These are phyloP conservation scores for Euphydryas editha DNA, from an alignment of 2,888 invertebrate species.

Conservation along the genomic window DNA sequence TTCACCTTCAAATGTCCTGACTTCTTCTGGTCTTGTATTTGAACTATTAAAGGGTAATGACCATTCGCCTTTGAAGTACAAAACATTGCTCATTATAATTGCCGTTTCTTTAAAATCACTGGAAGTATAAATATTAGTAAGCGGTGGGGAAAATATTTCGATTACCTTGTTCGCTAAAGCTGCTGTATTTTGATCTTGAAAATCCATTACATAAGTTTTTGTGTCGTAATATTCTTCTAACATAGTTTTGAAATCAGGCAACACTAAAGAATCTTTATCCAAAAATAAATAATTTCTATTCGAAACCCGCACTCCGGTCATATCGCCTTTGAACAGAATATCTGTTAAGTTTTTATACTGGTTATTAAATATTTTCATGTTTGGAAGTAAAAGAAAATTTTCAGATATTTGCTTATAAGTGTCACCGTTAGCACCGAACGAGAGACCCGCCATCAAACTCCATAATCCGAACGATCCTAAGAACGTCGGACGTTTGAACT, in stretches of 20 bases:
- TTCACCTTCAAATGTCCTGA: slow-evolving; percentile 82
- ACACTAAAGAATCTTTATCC: slow-evolving; percentile 63
- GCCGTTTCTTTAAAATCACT: slow-evolving; percentile 82
- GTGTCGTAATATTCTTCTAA: slow-evolving; percentile 66
- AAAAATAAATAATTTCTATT: slow-evolving; percentile 65
- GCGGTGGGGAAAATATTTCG: neutral
- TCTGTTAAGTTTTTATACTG: slow-evolving; percentile 16
- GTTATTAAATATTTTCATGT: slow-evolving; percentile 1
- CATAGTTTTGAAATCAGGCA: slow-evolving; percentile 52
- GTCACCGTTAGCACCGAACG: slow-evolving; percentile 65
- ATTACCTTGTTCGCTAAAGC: slow-evolving; percentile 66
- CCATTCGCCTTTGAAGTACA: slow-evolving; percentile 84
- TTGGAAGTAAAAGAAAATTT: slow-evolving; percentile 3
- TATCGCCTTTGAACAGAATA: neutral
- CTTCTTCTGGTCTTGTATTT: slow-evolving; percentile 76
- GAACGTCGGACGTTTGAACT: slow-evolving; percentile 66
- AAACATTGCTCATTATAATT: slow-evolving; percentile 81
- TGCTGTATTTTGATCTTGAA: slow-evolving; percentile 62
- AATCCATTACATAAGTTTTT: slow-evolving; percentile 57
- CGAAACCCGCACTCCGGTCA: neutral
- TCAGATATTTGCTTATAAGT: slow-evolving; percentile 43
- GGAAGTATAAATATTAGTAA: slow-evolving; percentile 55
- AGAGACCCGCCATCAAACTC: slow-evolving; percentile 72
- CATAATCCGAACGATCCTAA: slow-evolving; percentile 78
- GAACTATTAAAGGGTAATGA: slow-evolving; percentile 84